phyloP scores from a whole-genome alignment of 35 echinoderm and acorn worm species.

The Strongylocentrotus purpuratus region DNA sequence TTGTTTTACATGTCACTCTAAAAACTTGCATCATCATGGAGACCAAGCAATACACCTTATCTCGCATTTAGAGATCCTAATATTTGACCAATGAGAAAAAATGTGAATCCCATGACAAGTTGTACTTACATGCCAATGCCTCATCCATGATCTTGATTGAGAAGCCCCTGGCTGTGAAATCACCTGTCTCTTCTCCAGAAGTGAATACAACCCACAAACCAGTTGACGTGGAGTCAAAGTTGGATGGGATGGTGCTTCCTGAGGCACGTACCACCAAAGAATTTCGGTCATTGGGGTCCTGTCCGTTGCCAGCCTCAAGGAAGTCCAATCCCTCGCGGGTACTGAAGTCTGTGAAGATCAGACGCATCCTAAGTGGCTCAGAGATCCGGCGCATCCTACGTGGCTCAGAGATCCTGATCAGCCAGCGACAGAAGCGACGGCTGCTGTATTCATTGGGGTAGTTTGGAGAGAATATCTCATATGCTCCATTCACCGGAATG shows the following conservation, averaged over 20 bases:
- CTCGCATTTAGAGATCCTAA: not conserved
- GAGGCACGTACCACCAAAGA: constrained; percentile 68
- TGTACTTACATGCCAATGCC: constrained; percentile 71
- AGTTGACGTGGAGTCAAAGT: constrained; percentile 70
- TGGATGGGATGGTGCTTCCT: constrained; percentile 67
- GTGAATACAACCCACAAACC: constrained; percentile 82
- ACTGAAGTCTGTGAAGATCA: constrained; percentile 76
- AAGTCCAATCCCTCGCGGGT: constrained; percentile 78
- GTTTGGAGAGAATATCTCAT: constrained; percentile 67
- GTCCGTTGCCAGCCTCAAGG: constrained; percentile 74
- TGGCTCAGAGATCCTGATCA: constrained; percentile 54
- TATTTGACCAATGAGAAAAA: not conserved
- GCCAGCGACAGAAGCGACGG: constrained; percentile 79
- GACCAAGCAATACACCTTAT: no score
- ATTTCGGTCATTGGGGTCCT: constrained; percentile 46
- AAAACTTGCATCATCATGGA: not conserved
- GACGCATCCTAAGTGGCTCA: constrained; percentile 40
- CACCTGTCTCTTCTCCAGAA: constrained; percentile 35
- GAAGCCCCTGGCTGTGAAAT: constrained; percentile 59
- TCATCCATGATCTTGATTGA: constrained; percentile 72
- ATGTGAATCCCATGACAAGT: not conserved
- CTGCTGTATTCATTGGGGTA: constrained; percentile 74
- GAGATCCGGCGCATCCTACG: constrained; percentile 59
- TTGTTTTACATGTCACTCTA: not conserved
- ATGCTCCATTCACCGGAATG: constrained; percentile 43